phyloP scores from a whole-genome alignment of 2,888 invertebrate genomes.

The Eumacrocentrus americanus region DNA sequence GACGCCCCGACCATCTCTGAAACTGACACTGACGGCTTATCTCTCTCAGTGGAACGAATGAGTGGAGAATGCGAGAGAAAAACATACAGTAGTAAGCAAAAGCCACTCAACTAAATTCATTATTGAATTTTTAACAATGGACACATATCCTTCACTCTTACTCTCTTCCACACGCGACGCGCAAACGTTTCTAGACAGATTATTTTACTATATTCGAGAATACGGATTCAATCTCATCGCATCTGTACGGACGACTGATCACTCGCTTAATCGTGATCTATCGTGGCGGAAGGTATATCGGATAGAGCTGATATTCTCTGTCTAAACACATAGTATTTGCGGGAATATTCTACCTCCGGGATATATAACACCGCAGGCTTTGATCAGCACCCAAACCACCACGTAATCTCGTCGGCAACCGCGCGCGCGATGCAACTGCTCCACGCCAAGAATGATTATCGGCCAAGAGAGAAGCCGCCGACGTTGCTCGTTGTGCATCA shows the following conservation, averaged over 20 bases:
- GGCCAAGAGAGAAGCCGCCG: constrained; percentile 20
- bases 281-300: constrained; percentile 4
- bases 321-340: constrained; percentile 1
- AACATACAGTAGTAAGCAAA: constrained; percentile 17
- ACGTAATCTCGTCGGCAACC: constrained; percentile 37
- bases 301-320: constrained; percentile 8
- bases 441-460: constrained; percentile 38
- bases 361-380: constrained; percentile 23
- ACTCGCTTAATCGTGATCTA: constrained; percentile 2
- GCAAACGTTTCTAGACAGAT: not conserved
- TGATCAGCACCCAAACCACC: constrained; percentile 38
- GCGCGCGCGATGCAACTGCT: constrained; percentile 35
- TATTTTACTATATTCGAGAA: not conserved
- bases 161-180: too few relatives aligned
- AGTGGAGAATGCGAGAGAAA: not conserved
- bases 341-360: not conserved
- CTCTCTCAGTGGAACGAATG: constrained; percentile 33
- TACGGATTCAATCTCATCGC: not conserved
- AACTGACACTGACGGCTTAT: constrained; percentile 57
- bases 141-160: too few relatives aligned
- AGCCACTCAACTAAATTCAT: constrained; percentile 26
- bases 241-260: not conserved
- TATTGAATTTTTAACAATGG: constrained; percentile 21
- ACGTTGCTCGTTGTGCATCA: not conserved
- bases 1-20: constrained; percentile 50